Evolutionary conservation across 1,140 invertebrate genomes (phyloP), one percentile per base, ranked within the genome.

Genomic region (Diprion similis): DNA sequence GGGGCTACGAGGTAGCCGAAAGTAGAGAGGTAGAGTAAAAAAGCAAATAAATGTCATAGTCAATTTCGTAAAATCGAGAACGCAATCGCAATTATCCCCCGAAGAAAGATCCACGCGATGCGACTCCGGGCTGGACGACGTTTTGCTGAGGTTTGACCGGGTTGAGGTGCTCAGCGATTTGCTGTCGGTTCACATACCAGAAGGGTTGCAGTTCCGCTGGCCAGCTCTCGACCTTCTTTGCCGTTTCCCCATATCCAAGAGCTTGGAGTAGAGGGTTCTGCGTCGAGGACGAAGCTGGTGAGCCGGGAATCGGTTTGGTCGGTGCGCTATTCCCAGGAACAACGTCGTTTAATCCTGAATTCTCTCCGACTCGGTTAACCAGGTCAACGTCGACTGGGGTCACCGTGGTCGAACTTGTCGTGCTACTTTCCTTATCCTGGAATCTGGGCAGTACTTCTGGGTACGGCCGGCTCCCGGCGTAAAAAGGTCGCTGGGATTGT

Each of bases 131-230:
- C 9, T 59, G 51, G 11, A 4, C 51, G 51, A 17, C 51, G n/a
- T 6, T 59, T 17, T 13, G 51, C n/a, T 59, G 51, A 13, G 6
- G 6, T 8, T 15, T 0, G n/a, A 37, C 24, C 24, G 51, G 51
- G n/a, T 59, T 13, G n/a, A 59, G 77, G n/a, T 83, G 79, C 10
- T 75, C 83, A 65, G 90, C 86, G 17, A 91, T 90, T 3, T 87
- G 83, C 46, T 84, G 81, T 82, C 87, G 87, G 73, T 92, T 92
- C 4, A 91, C 46, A 48, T 86, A 89, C 90, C 90, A 91, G 76
- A 91, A 91, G 0, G 91, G 91, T 75, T 85, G 84, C n/a, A 89
- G 87, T 8, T 91, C 90, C 0, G 83, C 79, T 7, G 90, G 90
- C 84, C 90, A 85, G 11, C 85, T 75, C 17, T 89, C 83, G 2